Conservation (phyloP, 1,140 invertebrate genomes). For the Holotrichia oblita region DNA sequence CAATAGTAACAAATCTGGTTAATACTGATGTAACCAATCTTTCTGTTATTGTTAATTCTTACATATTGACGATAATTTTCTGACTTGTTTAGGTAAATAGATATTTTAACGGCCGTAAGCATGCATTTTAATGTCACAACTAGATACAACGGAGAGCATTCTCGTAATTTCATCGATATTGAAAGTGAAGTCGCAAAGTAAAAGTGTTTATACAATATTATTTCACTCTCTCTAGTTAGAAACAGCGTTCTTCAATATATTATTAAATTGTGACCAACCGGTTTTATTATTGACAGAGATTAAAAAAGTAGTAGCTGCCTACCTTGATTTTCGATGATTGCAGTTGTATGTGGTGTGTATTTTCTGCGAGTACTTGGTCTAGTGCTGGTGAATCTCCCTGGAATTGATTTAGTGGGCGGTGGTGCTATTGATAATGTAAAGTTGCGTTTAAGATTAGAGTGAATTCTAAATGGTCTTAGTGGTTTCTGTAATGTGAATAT, state of each 20-base stretch:
- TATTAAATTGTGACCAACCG: constrained; percentile 12
- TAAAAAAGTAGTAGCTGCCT: background rate
- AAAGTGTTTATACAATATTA: constrained; percentile 4
- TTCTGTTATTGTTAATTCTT: no score
- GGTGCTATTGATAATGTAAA: background rate
- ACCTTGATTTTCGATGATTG: constrained; percentile 32
- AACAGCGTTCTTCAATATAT: background rate
- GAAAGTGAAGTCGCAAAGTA: constrained; percentile 22
- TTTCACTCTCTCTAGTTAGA: background rate
- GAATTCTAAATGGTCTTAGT: background rate
- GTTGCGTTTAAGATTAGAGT: background rate
- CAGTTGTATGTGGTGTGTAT: background rate
- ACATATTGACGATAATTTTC: no score
- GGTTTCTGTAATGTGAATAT: constrained; percentile 24
- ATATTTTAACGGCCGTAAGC: background rate
- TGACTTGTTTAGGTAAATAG: no score
- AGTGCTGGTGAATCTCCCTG: background rate
- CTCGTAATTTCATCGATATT: background rate
- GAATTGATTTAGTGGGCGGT: background rate
- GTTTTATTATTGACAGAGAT: constrained; percentile 8
- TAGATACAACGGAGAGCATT: background rate
- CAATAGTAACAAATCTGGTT: no score
- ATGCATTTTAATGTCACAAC: background rate
- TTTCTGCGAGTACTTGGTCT: constrained; percentile 17
- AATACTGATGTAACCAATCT: no score